Conservation (phyloP, 2,888 invertebrate species). For the Choristoneura rosaceana region DNA sequence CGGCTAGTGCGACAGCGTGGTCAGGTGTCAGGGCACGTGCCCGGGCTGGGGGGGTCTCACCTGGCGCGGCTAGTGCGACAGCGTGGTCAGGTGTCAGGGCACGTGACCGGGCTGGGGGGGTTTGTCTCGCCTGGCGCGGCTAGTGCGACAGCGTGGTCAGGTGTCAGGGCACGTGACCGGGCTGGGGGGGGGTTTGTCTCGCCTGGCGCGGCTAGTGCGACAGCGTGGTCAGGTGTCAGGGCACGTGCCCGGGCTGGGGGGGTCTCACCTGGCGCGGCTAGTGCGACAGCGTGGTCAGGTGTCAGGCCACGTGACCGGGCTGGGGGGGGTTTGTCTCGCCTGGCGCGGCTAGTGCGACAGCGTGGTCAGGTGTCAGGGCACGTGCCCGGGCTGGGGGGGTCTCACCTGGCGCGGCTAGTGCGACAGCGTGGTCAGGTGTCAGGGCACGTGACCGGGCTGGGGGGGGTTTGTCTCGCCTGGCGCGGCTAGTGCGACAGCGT, state of each 20-base stretch:
- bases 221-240: slow-evolving; percentile 52
- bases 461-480: slow-evolving; percentile 40
- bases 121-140: slow-evolving; percentile 22
- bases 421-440: slow-evolving; percentile 54
- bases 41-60: slow-evolving; percentile 53
- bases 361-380: slow-evolving; percentile 49
- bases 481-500: no score
- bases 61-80: slow-evolving; percentile 47
- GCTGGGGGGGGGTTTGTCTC: no score
- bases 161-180: slow-evolving; percentile 47
- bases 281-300: slow-evolving; percentile 54
- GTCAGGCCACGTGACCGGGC: slow-evolving; percentile 49
- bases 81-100: slow-evolving; percentile 51
- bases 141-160: slow-evolving; percentile 54
- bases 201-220: slow-evolving; percentile 44
- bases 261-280: slow-evolving; percentile 29
- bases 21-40: slow-evolving; percentile 44
- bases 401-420: slow-evolving; percentile 41
- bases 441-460: slow-evolving; percentile 49
- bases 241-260: slow-evolving; percentile 50
- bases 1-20: slow-evolving; percentile 54
- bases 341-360: slow-evolving; percentile 48
- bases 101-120: slow-evolving; percentile 51
- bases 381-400: slow-evolving; percentile 51
- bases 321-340: no score